Base-by-base conservation (phyloP, 2,888 invertebrate genomes). In the Phyto melanocephala region DNA sequence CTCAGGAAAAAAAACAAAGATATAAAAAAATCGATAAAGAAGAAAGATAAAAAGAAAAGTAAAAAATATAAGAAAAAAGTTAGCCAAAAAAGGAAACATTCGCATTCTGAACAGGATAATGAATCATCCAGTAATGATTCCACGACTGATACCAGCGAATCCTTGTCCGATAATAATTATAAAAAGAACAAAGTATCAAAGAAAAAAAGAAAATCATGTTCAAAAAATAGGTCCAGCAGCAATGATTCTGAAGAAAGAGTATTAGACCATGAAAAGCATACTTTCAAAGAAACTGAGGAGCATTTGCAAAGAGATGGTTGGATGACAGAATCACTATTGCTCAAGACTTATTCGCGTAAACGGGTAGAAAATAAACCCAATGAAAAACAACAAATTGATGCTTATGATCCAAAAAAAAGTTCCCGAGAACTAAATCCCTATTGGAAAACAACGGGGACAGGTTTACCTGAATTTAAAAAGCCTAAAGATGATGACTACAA, bases 371-470 rank as follows among this genome's bases (percentile, higher is more conserved):
- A 89, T 20, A 89, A 91, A 62, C 92, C 92, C 84, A 91, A 92
- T 62, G 92, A 93, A 62, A 92, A 93, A 74, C 92, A 92, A 85
- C 90, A 92, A 78, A 93, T 93, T 85, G 93, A 93, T 87, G 92
- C 93, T 47, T 94, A 95, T 86, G 93, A 94, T 89, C 95, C 96
- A 15, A 93, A 95, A 0, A 94, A 94, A 83, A 95, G 95, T 89
- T 91, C 91, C 1, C 92, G 95, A 87, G 98, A 98, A 91, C 92
- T 98, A 70, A 98, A 98, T 92, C 98, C 97, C 0, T 96, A 96
- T 88, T 98, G 98, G 97, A 97, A 95, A 92, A 93, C 95, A 90
- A 97, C 97, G 54, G 98, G 98, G 0, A 93, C 93, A 68, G 98
- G 98, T 1, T 89, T 98, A 78, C 98, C 98, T 0, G 90, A 85